Evolutionary conservation across 2,797 vertebrate genomes (phyloP).

Genomic region (Hypotaenidia okinawae): DNA sequence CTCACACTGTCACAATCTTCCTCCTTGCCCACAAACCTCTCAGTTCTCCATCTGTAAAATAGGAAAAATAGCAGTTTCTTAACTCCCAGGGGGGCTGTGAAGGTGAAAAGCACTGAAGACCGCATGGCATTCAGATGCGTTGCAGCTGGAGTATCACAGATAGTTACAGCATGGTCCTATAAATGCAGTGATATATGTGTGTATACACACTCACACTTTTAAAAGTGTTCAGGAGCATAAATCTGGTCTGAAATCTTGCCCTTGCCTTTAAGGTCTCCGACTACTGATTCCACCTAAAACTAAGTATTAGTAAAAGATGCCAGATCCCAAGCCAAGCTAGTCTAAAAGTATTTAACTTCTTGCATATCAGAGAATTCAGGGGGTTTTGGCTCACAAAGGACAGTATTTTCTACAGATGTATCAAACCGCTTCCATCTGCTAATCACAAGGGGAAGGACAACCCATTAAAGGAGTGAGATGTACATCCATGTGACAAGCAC

Average conservation of each 20-base stretch:
- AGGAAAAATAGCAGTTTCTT: slow-evolving; percentile 32
- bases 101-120: slow-evolving; percentile 38
- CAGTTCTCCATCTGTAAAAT: neutral
- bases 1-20: neutral
- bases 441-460: slow-evolving; percentile 46
- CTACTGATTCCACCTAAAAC: slow-evolving; percentile 41
- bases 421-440: slow-evolving; percentile 36
- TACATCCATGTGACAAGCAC: neutral
- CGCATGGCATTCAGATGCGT: neutral
- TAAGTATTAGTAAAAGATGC: slow-evolving; percentile 11
- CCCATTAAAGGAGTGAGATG: neutral
- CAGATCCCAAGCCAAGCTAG: slow-evolving; percentile 27
- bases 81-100: neutral
- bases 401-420: slow-evolving; percentile 36
- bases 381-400: slow-evolving; percentile 44
- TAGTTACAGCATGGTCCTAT: neutral
- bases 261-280: slow-evolving; percentile 25
- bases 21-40: neutral
- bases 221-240: slow-evolving; percentile 38
- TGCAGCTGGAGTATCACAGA: slow-evolving; percentile 39
- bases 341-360: slow-evolving; percentile 37
- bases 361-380: neutral
- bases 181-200: slow-evolving; percentile 29
- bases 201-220: neutral
- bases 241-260: slow-evolving; percentile 23